These are phyloP conservation scores for Rhabdophis nuchalis DNA, from an alignment of 2,797 vertebrate species.

Conservation along the genomic window DNA sequence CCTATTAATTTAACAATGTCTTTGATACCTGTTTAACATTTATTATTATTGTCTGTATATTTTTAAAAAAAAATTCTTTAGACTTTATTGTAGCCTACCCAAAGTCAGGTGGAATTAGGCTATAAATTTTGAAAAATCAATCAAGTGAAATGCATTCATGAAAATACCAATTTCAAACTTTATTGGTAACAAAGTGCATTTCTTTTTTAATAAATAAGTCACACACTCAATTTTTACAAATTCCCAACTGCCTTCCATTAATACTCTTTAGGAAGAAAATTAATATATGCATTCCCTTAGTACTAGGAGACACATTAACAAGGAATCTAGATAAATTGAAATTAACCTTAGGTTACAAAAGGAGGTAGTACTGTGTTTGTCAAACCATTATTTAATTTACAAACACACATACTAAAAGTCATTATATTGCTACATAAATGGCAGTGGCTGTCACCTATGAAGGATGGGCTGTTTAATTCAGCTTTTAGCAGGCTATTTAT, in stretches of 20 bases:
- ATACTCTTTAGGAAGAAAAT: not conserved
- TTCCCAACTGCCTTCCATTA: conserved; percentile 7
- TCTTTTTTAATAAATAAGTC: conserved; percentile 2
- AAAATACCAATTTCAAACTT: conserved; percentile 11
- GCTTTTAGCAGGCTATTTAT: conserved; percentile 1
- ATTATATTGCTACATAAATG: not conserved
- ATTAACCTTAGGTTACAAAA: not conserved
- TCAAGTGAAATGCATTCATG: not conserved
- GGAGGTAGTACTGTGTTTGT: not conserved
- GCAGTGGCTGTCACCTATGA: not conserved
- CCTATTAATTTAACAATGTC: not conserved
- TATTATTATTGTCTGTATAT: not conserved
- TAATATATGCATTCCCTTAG: not conserved
- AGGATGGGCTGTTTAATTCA: not conserved
- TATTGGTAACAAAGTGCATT: not conserved
- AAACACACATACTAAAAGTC: not conserved
- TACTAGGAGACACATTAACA: not conserved
- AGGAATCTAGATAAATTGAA: conserved; percentile 11
- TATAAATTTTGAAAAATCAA: not conserved
- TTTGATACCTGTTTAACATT: not conserved
- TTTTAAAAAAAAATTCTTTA: not conserved
- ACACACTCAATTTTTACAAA: conserved; percentile 3
- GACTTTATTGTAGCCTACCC: not conserved
- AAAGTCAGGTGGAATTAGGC: not conserved
- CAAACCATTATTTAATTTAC: not conserved